Evolutionary conservation across 35 echinoderm and acorn worm genomes (phyloP).

Genomic region (Diadema setosum): DNA sequence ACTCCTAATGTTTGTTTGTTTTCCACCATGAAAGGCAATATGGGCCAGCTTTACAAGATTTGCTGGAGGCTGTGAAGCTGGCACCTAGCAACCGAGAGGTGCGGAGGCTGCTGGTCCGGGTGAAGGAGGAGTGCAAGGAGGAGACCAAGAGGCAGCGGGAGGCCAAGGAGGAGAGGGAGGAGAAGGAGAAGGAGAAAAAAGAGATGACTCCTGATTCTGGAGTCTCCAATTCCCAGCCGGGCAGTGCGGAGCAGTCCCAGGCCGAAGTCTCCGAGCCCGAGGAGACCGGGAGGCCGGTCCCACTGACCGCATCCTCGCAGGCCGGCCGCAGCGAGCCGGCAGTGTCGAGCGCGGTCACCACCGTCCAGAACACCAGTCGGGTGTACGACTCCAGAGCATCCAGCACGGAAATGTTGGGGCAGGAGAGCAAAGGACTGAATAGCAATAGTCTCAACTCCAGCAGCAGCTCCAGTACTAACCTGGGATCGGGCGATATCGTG

Average conservation of each 20-base stretch:
- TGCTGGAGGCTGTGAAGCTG: constrained; percentile 90
- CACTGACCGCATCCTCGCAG: neutral
- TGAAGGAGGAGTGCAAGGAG: constrained; percentile 99
- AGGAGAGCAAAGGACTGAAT: constrained; percentile 11
- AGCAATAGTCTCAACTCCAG: constrained; percentile 3
- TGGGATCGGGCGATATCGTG: neutral
- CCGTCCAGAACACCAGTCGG: constrained; percentile 3
- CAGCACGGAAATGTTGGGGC: neutral
- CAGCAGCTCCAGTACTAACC: neutral
- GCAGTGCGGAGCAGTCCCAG: constrained; percentile 69
- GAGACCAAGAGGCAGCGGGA: constrained; percentile 86
- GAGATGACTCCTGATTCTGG: constrained; percentile 63
- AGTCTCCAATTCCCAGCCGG: constrained; percentile 68
- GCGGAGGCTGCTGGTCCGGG: constrained; percentile 76
- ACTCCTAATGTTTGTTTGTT: constrained; percentile 19
- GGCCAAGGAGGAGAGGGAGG: constrained; percentile 19
- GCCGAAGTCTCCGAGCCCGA: constrained; percentile 64
- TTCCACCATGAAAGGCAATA: constrained; percentile 66
- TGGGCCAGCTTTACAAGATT: constrained; percentile 88
- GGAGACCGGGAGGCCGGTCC: constrained; percentile 15
- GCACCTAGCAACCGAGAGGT: constrained; percentile 95
- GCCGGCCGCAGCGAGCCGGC: neutral
- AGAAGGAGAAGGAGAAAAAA: constrained; percentile 31
- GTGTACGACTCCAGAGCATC: constrained; percentile 17
- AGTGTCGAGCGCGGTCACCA: neutral